These are phyloP conservation scores for Hypomesus transpacificus DNA, from an alignment of 2,113 vertebrate genomes.

Conservation along the genomic window DNA sequence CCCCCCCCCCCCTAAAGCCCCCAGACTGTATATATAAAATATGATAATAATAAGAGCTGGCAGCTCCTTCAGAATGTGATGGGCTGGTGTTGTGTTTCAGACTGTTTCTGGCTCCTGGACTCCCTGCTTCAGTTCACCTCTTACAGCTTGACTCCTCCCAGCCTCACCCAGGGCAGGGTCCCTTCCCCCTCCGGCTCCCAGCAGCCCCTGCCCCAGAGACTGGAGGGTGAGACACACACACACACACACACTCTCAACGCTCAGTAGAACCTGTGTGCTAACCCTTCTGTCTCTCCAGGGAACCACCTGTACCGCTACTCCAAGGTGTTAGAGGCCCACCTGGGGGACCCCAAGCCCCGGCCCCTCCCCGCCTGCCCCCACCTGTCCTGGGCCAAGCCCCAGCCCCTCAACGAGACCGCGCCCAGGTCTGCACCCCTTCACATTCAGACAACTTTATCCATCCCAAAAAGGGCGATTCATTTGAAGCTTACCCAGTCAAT, in stretches of 20 bases:
- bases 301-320: conserved; percentile 98
- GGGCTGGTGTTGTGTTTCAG: conserved; percentile 53
- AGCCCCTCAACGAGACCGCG: conserved; percentile 96
- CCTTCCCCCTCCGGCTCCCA: conserved; percentile 77
- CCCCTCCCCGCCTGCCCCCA: conserved; percentile 95
- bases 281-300: conserved; percentile 64
- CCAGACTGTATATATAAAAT: background rate
- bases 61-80: no score
- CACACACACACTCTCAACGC: background rate
- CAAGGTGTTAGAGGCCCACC: conserved; percentile 91
- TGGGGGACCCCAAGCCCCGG: conserved; percentile 90
- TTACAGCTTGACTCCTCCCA: conserved; percentile 88
- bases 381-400: conserved; percentile 96
- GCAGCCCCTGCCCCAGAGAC: conserved; percentile 78
- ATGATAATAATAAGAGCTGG: no score
- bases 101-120: conserved; percentile 97
- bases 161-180: conserved; percentile 86
- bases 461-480: background rate
- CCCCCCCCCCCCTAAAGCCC: background rate
- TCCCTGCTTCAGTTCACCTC: conserved; percentile 93
- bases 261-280: background rate
- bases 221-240: conserved; percentile 82
- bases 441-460: background rate
- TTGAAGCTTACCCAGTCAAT: no score
- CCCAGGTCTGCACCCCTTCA: conserved; percentile 78